These are phyloP conservation scores for Centruroides vittatus DNA, from an alignment of 1,140 invertebrate genomes.

Conservation along the genomic window DNA sequence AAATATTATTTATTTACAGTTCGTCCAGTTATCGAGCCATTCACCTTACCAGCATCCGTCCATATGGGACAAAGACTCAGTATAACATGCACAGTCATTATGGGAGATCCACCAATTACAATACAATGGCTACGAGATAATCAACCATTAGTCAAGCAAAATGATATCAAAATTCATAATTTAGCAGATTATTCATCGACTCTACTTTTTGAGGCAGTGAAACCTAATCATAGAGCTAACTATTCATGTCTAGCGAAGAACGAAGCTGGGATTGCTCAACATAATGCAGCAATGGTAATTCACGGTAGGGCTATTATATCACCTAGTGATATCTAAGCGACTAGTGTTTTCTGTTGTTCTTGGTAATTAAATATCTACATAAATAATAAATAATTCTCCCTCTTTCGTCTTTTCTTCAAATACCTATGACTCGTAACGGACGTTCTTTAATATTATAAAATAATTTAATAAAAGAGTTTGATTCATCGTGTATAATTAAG, in stretches of 20 bases:
- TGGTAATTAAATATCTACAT: too few species aligned
- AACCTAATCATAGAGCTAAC: slow-evolving; percentile 45
- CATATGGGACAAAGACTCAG: slow-evolving; percentile 69
- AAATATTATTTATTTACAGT: slow-evolving; percentile 11
- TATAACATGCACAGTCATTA: slow-evolving; percentile 67
- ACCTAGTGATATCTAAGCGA: too few species aligned
- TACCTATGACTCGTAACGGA: too few species aligned
- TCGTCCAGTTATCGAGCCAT: slow-evolving; percentile 27
- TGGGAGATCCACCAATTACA: slow-evolving; percentile 56
- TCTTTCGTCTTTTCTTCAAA: too few species aligned
- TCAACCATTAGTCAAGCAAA: slow-evolving; percentile 33
- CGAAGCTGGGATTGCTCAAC: slow-evolving; percentile 40
- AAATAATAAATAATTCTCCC: too few species aligned
- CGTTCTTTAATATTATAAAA: too few species aligned
- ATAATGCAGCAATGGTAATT: slow-evolving; percentile 48
- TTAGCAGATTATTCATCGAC: slow-evolving; percentile 20
- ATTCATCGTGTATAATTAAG: too few species aligned
- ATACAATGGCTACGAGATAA: slow-evolving; percentile 65
- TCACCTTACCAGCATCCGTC: slow-evolving; percentile 45
- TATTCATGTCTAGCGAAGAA: slow-evolving; percentile 53
- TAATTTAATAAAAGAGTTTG: too few species aligned
- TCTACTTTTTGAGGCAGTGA: slow-evolving; percentile 19
- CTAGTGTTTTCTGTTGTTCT: too few species aligned
- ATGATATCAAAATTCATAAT: slow-evolving; percentile 12
- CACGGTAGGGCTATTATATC: slow-evolving; percentile 43